Evolutionary conservation across 1,140 invertebrate species (phyloP).

Genomic region (Sitophilus oryzae): DNA sequence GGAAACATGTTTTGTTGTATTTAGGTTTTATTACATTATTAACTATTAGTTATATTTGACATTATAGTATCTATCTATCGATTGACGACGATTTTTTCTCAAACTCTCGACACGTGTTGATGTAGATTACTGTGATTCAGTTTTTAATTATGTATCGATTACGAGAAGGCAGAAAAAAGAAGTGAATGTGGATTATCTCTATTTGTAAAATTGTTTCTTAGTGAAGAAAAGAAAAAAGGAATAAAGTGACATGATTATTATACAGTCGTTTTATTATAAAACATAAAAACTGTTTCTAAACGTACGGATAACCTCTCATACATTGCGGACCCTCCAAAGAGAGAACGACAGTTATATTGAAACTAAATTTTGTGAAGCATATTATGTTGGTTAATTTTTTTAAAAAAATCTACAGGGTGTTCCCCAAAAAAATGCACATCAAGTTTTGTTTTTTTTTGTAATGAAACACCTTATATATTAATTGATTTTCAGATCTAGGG

Average conservation of each 20-base stretch:
- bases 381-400: too few species aligned
- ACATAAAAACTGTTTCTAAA: too few species aligned
- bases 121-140: conserved; percentile 45
- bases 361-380: too few species aligned
- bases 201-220: conserved; percentile 45
- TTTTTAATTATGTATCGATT: conserved; percentile 22
- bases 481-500: too few species aligned
- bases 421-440: too few species aligned
- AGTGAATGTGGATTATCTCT: conserved; percentile 43
- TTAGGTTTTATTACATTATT: conserved; percentile 17
- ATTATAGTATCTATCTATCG: neutral
- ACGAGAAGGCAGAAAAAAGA: conserved; percentile 26
- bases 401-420: too few species aligned
- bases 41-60: conserved; percentile 9
- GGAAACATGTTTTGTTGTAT: conserved; percentile 10
- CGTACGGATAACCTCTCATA: too few species aligned
- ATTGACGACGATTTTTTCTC: conserved; percentile 11
- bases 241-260: conserved; percentile 34
- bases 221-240: conserved; percentile 40
- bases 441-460: too few species aligned
- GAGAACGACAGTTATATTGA: too few species aligned
- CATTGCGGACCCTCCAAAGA: too few species aligned
- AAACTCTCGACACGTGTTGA: conserved; percentile 29
- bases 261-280: conserved; percentile 9
- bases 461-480: too few species aligned